Percentiles rank a stretch among this genome's conserved stretches.
Conservation (phyloP, 1,140 invertebrate genomes). For the Luehdorfia chinensis region DNA sequence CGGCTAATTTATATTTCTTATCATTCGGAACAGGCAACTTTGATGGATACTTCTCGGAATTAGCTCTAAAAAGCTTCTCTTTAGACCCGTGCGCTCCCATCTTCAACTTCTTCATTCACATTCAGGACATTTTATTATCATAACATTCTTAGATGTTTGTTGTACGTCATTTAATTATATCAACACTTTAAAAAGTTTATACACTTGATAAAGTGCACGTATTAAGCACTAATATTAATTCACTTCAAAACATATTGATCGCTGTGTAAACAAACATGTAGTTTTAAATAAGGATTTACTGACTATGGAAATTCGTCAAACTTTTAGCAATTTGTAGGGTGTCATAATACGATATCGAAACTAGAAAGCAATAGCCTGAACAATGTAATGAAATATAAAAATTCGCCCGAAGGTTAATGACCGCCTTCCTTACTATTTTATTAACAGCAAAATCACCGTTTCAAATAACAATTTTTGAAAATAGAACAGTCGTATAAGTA, state of each 20-base stretch:
- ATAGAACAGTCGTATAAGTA: too few species aligned
- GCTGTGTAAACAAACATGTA: neutral
- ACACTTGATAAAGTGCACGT: too few species aligned
- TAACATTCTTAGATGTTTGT: constrained; percentile 21
- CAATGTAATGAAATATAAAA: neutral
- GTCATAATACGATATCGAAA: constrained; percentile 16
- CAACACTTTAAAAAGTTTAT: too few species aligned
- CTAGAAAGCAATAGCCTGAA: neutral
- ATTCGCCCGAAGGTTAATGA: too few species aligned
- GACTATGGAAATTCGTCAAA: neutral
- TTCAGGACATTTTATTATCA: constrained; percentile 41
- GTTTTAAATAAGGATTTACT: neutral
- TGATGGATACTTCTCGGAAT: constrained; percentile 77
- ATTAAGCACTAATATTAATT: too few species aligned
- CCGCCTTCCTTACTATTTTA: too few species aligned
- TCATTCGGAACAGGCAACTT: constrained; percentile 70
- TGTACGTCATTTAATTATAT: constrained; percentile 17
- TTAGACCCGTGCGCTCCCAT: constrained; percentile 84
- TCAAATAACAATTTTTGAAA: too few species aligned
- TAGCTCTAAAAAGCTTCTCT: constrained; percentile 80
- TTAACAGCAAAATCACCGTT: too few species aligned
- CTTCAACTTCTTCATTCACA: constrained; percentile 65
- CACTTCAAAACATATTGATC: constrained; percentile 1
- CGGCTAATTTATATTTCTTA: constrained; percentile 72
- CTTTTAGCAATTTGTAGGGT: neutral